Conservation (phyloP, 2,113 vertebrate genomes). For the Semnornis frantzii region DNA sequence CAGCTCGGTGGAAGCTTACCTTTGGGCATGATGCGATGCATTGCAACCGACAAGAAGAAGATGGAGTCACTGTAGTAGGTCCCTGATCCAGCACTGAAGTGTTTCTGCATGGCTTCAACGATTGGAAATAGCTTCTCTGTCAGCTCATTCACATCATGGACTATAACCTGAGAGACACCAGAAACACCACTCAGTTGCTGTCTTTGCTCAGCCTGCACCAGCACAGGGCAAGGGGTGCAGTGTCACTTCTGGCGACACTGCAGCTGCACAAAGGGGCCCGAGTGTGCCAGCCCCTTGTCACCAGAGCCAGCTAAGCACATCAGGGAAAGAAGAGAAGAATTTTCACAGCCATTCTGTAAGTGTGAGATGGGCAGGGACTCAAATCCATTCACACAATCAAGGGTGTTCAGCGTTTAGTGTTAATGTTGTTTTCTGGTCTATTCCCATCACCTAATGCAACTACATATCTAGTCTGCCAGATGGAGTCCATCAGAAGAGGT, state of each 20-base stretch:
- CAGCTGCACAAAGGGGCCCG: not conserved
- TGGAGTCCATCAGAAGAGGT: not conserved
- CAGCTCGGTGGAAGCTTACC: constrained; percentile 70
- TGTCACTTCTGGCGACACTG: not conserved
- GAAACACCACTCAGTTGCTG: rapidly evolving
- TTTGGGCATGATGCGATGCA: constrained; percentile 94
- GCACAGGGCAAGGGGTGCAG: rapidly evolving
- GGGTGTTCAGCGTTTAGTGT: not conserved
- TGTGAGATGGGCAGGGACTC: not conserved
- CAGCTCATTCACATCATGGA: constrained; percentile 87
- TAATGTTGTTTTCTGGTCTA: not conserved
- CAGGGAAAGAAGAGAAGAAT: not conserved
- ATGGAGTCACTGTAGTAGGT: constrained; percentile 96
- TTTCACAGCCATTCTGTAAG: not conserved
- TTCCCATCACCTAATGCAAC: not conserved
- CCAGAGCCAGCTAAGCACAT: rapidly evolving
- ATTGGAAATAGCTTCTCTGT: constrained; percentile 91
- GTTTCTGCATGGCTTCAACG: constrained; percentile 94
- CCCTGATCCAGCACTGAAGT: constrained; percentile 93
- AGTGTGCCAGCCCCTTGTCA: rapidly evolving
- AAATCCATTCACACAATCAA: not conserved
- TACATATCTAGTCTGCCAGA: not conserved
- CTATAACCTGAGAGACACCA: constrained; percentile 82
- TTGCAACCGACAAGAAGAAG: constrained; percentile 97
- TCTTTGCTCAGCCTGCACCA: not conserved